Evolutionary conservation across 2,888 invertebrate species (phyloP), one percentile per base, ranked within the genome.

Genomic region (Actias luna): DNA sequence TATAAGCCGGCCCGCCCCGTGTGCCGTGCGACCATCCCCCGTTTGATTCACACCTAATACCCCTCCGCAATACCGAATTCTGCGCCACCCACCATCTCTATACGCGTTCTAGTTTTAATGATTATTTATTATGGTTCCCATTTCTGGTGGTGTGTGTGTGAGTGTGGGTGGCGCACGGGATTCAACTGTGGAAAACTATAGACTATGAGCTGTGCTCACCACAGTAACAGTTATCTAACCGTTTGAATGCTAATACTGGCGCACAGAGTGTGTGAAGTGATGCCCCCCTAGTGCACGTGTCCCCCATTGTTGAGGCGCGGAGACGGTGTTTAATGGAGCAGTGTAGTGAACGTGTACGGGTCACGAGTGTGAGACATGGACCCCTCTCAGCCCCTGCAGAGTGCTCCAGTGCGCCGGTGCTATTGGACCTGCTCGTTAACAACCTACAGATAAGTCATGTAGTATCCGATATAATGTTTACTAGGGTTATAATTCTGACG

Each of bases 181-280:
- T 72, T 69, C 71, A 66, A 74, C 90, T 89, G 90, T 87, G 90
- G 91, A 89, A 87, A 77, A 78, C 74, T 63, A 81, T 78, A 82
- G 83, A 90, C 91, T 65, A 70, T 89, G 92, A 89, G 92, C 88
- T 66, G 68, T 61, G 87, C 92, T 90, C 91, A 89, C 91, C 91
- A 87, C 91, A 89, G 91, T 82, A 66, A 59, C 68, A 65, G 67
- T 72, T 57, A 75, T 73, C 88, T 88, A 89, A 89, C 89, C 74
- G 85, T 86, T 84, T 88, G 86, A 87, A 84, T 88, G 89, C 89
- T 89, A 86, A 88, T 80, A 79, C 84, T 77, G 80, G 73, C 79
- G 80, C 83, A 83, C 83, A 76, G 72, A 10, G 87, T 83, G 85
- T 84, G 89, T 86, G 87, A 81, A 85, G 87, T 87, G 87, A 80